A percentile compares a stretch with the other conserved stretches of the same genome.
Conservation (phyloP, 2,888 invertebrate genomes). For the Pandemis corylana region DNA sequence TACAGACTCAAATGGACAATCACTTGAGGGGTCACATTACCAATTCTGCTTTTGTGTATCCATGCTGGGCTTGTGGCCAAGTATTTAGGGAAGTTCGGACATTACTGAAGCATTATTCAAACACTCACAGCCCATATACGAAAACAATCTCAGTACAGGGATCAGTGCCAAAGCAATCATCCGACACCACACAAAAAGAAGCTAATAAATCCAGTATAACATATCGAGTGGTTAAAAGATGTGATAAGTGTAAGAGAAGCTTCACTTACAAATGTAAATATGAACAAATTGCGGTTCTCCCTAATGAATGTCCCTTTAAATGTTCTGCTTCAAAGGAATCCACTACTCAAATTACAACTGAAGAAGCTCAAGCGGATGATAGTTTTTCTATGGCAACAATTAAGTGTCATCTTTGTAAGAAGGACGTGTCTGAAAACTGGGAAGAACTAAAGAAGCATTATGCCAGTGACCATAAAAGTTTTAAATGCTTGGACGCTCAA, state of each 20-base stretch:
- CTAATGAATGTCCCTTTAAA: slow-evolving; percentile 70
- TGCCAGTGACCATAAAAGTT: slow-evolving; percentile 60
- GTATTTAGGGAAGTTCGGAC: slow-evolving; percentile 55
- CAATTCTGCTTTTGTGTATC: slow-evolving; percentile 54
- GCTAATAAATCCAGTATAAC: slow-evolving; percentile 41
- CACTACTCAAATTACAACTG: slow-evolving; percentile 27
- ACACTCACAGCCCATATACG: slow-evolving; percentile 53
- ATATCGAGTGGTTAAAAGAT: slow-evolving; percentile 68
- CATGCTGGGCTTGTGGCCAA: slow-evolving; percentile 70
- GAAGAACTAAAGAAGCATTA: slow-evolving; percentile 70
- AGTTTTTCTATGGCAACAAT: slow-evolving; percentile 46
- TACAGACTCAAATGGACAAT: slow-evolving; percentile 62
- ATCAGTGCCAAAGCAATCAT: neutral
- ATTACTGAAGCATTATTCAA: slow-evolving; percentile 63
- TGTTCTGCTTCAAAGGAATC: slow-evolving; percentile 54
- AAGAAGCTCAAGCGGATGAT: slow-evolving; percentile 38
- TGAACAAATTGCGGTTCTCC: slow-evolving; percentile 63
- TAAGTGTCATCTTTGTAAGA: slow-evolving; percentile 67
- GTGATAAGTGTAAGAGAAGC: slow-evolving; percentile 66
- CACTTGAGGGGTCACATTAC: slow-evolving; percentile 66
- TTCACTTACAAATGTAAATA: slow-evolving; percentile 70
- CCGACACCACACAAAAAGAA: slow-evolving; percentile 23
- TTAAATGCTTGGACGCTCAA: slow-evolving; percentile 68
- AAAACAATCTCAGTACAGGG: slow-evolving; percentile 28
- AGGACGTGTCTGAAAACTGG: slow-evolving; percentile 65